phyloP scores from a whole-genome alignment of 2,888 invertebrate species.

The Tortricodes alternella region DNA sequence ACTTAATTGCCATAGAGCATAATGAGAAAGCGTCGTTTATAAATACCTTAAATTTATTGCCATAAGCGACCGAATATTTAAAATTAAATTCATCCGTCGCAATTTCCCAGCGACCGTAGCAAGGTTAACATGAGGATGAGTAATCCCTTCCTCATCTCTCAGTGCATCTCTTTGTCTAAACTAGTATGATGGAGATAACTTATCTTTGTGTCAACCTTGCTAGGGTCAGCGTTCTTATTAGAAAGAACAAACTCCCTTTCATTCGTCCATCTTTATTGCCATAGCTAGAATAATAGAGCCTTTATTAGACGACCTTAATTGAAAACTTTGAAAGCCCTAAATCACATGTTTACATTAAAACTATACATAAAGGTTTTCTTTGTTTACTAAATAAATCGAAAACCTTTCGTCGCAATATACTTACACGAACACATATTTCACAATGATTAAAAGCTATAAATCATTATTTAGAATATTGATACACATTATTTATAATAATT shows the following conservation, averaged over 20 bases:
- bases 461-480: constrained; percentile 18
- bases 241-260: too few species aligned
- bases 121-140: too few species aligned
- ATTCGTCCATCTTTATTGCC: constrained; percentile 23
- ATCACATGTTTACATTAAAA: constrained; percentile 30
- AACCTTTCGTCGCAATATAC: constrained; percentile 6
- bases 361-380: constrained; percentile 24
- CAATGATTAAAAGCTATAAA: constrained; percentile 18
- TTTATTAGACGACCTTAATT: constrained; percentile 30
- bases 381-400: constrained; percentile 29
- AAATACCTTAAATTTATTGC: neutral
- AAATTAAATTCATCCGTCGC: neutral
- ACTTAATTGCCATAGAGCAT: neutral
- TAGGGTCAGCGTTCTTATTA: too few species aligned
- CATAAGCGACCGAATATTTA: neutral
- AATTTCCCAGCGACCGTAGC: too few species aligned
- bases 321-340: constrained; percentile 36
- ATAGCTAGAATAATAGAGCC: constrained; percentile 14
- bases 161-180: too few species aligned
- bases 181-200: too few species aligned
- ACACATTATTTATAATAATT: constrained; percentile 1
- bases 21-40: neutral
- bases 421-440: constrained; percentile 7
- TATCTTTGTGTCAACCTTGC: too few species aligned
- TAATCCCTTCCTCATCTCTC: neutral